phyloP scores from a whole-genome alignment of 2,113 vertebrate genomes.

The Brachypteracias leptosomus region DNA sequence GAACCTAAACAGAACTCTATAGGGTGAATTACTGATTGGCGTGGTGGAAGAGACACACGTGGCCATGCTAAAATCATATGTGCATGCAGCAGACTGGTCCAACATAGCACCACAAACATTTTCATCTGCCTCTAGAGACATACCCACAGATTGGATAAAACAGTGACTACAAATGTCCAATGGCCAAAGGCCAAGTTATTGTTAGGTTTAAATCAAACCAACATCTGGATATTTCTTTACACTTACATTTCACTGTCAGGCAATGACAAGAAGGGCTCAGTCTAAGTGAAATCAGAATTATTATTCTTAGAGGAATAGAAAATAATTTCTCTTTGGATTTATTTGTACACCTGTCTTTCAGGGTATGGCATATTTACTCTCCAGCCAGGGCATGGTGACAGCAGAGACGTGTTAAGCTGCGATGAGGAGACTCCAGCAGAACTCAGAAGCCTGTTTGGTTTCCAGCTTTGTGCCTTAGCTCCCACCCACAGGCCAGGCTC shows the following conservation, averaged over 20 bases:
- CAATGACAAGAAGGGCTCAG: not conserved
- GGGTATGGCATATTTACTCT: not conserved
- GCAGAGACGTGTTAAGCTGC: not conserved
- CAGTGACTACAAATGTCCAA: not conserved
- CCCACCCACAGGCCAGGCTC: not conserved
- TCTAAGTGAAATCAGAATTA: not conserved
- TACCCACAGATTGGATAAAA: not conserved
- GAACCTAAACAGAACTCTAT: not conserved
- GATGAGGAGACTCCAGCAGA: not conserved
- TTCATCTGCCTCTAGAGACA: not conserved
- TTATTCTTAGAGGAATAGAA: not conserved
- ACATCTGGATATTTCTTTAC: not conserved
- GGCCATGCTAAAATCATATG: not conserved
- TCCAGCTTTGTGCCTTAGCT: not conserved
- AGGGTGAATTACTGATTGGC: not conserved
- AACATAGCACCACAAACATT: not conserved
- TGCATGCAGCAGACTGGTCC: not conserved
- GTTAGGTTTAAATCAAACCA: not conserved
- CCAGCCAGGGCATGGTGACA: not conserved
- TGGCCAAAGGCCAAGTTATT: not conserved
- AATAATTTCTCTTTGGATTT: not conserved
- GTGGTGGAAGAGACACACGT: not conserved
- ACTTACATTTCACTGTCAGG: not conserved
- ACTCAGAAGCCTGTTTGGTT: not conserved
- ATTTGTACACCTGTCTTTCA: not conserved